Conservation (phyloP, 2,113 vertebrate species). For the Oenanthe oenanthe region DNA sequence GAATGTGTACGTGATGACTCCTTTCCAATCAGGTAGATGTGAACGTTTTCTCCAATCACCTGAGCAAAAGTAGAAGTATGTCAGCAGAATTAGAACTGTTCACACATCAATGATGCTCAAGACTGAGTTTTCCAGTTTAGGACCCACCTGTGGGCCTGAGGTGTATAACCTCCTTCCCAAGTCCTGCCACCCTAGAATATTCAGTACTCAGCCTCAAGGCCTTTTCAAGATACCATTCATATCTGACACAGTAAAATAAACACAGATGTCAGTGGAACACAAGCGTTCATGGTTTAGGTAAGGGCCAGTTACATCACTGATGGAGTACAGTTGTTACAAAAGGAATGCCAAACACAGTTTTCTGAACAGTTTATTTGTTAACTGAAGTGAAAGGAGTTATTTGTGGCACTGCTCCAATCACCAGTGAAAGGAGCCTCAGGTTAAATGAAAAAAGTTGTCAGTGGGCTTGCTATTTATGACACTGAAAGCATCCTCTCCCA, state of each 20-base stretch:
- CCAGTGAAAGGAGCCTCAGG: background rate
- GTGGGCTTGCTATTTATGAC: background rate
- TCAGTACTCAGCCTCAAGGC: background rate
- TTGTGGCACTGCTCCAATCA: background rate
- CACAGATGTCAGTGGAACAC: background rate
- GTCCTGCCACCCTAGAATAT: background rate
- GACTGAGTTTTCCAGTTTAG: background rate
- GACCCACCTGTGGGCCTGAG: background rate
- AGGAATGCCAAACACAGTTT: background rate
- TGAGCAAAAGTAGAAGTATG: conserved; percentile 28
- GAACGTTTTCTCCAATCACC: conserved; percentile 97
- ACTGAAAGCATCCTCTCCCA: background rate
- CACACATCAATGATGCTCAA: background rate
- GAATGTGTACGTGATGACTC: conserved; percentile 95
- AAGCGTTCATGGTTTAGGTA: background rate
- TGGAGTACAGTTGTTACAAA: background rate
- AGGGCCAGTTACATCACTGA: background rate
- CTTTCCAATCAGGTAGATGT: conserved; percentile 97
- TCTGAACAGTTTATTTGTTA: background rate
- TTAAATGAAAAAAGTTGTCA: background rate
- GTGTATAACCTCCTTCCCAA: background rate
- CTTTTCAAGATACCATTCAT: background rate
- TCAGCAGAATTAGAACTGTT: background rate
- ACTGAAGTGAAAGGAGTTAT: background rate
- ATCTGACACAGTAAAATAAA: background rate